Conservation (phyloP, 2,113 vertebrate species). For the Cromileptes altivelis region DNA sequence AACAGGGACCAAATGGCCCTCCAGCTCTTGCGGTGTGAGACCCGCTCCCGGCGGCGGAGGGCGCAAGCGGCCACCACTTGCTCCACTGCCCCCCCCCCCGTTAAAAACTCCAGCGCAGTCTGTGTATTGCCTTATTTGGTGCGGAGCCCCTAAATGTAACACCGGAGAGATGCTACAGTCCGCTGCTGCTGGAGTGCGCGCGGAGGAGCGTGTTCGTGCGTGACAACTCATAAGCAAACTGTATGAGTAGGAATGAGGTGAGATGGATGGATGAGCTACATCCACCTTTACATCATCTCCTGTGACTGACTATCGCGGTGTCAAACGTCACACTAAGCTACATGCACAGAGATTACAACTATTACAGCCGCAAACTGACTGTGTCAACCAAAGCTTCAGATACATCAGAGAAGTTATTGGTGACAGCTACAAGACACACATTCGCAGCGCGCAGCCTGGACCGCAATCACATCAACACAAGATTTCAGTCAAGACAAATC, state of each 20-base stretch:
- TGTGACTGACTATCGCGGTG: neutral
- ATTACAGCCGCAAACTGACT: neutral
- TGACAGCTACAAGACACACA: neutral
- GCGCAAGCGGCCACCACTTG: constrained; percentile 67
- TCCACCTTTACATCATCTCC: constrained; percentile 1
- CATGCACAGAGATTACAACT: too few relatives aligned
- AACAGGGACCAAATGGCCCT: neutral
- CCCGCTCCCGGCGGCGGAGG: constrained; percentile 42
- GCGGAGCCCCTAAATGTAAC: constrained; percentile 72
- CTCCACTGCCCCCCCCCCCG: constrained; percentile 17
- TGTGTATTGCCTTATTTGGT: constrained; percentile 87
- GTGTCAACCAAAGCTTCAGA: neutral
- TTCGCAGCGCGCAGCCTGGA: neutral
- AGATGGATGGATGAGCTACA: constrained; percentile 5
- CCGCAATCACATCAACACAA: neutral
- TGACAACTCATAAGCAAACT: neutral
- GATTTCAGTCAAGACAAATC: neutral
- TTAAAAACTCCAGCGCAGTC: constrained; percentile 22
- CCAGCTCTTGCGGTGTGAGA: constrained; percentile 32
- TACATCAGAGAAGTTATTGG: neutral
- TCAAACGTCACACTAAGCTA: neutral
- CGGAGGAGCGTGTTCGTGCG: constrained; percentile 10
- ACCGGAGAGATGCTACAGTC: constrained; percentile 54
- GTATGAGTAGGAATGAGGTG: neutral
- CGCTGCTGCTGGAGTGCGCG: neutral